Evolutionary conservation across 2,797 vertebrate species (phyloP).

Genomic region (Sus cebifrons): DNA sequence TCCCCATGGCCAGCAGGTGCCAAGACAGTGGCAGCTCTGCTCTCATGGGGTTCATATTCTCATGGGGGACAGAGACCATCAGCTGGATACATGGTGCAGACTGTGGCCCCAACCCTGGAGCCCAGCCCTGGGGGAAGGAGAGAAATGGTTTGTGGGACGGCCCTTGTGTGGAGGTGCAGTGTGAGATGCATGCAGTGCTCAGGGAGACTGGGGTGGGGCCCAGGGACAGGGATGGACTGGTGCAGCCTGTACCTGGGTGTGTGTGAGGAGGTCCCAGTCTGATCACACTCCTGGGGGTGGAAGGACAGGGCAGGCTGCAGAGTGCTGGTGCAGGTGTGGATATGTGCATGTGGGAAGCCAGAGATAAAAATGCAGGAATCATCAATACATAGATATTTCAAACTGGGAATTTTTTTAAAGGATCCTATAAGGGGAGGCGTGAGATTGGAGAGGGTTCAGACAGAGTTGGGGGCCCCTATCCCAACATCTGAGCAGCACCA

Average conservation of each 20-base stretch:
- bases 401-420: not conserved
- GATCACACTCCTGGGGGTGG: not conserved
- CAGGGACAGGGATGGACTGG: not conserved
- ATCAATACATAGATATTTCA: not conserved
- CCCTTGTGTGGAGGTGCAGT: not conserved
- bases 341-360: not conserved
- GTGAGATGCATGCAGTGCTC: not conserved
- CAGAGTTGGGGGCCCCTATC: not conserved
- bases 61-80: not conserved
- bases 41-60: not conserved
- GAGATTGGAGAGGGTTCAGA: not conserved
- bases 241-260: not conserved
- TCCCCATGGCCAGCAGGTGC: not conserved
- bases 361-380: not conserved
- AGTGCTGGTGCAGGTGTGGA: too few species aligned
- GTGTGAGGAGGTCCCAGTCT: not conserved
- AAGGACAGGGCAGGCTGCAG: not conserved
- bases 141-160: not conserved
- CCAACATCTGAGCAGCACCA: not conserved
- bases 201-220: not conserved
- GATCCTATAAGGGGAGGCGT: rapidly evolving
- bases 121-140: not conserved
- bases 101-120: too few species aligned
- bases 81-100: not conserved
- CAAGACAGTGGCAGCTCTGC: not conserved